Evolutionary conservation across 2,888 invertebrate genomes (phyloP).

Genomic region (Xanthorhoe spadicearia): DNA sequence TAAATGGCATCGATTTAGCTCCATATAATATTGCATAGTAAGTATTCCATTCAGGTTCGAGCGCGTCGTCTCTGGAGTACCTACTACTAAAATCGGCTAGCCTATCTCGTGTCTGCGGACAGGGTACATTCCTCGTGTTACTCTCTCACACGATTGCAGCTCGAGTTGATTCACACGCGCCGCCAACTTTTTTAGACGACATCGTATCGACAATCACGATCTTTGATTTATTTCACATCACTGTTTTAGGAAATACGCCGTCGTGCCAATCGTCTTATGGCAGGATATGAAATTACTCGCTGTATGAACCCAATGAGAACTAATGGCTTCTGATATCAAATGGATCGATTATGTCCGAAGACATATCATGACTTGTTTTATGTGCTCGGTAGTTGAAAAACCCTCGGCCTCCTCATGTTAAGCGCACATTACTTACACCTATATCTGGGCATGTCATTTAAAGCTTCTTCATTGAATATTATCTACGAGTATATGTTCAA

Average conservation of each 20-base stretch:
- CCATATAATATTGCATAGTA: background rate
- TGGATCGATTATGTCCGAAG: conserved; percentile 57
- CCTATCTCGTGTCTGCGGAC: conserved; percentile 52
- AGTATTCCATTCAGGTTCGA: conserved; percentile 54
- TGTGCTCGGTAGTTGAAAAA: conserved; percentile 54
- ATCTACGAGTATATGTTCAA: conserved; percentile 44
- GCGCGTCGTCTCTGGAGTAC: conserved; percentile 41
- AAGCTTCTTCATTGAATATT: conserved; percentile 61
- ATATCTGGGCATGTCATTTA: conserved; percentile 57
- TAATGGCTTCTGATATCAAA: conserved; percentile 60
- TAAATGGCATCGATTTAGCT: conserved; percentile 30
- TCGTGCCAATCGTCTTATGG: conserved; percentile 72
- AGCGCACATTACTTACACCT: conserved; percentile 54
- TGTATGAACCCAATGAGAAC: conserved; percentile 64
- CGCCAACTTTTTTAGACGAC: conserved; percentile 66
- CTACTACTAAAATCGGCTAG: conserved; percentile 21
- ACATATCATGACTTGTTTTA: conserved; percentile 55
- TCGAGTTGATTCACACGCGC: conserved; percentile 80
- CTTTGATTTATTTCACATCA: conserved; percentile 82
- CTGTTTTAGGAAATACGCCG: conserved; percentile 80
- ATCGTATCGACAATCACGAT: conserved; percentile 70
- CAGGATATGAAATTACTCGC: conserved; percentile 78
- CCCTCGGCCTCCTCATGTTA: conserved; percentile 50
- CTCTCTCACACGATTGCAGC: conserved; percentile 74
- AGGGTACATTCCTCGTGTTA: conserved; percentile 63